Percentiles rank a stretch among this genome's conserved stretches.
Evolutionary conservation across 2,888 invertebrate genomes (phyloP).

Genomic region (Bhutanitis thaidina): DNA sequence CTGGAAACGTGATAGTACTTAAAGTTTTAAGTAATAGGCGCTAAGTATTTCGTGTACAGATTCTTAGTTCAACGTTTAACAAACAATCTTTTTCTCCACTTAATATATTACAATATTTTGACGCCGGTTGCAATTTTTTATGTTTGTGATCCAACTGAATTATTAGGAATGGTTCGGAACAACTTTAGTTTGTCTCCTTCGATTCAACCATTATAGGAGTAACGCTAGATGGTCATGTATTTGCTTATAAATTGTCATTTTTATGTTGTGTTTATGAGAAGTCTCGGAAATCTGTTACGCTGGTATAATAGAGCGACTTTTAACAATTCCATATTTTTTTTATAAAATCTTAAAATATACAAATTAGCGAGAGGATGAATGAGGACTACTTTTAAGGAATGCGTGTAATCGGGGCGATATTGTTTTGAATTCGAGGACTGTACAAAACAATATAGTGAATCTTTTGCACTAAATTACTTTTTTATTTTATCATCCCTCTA

Average conservation of each 20-base stretch:
- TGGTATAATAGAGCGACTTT: not conserved
- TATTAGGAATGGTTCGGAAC: constrained; percentile 5
- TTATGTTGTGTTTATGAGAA: not conserved
- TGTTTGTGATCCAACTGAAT: not conserved
- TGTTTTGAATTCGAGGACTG: constrained; percentile 64
- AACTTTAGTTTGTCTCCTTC: not conserved
- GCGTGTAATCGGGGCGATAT: constrained; percentile 61
- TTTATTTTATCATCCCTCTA: constrained; percentile 39
- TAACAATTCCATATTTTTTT: constrained; percentile 43
- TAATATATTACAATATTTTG: not conserved
- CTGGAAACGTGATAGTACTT: constrained; percentile 71
- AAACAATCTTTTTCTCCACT: too few species aligned
- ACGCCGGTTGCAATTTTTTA: not conserved
- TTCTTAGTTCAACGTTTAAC: too few species aligned
- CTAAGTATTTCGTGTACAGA: constrained; percentile 22
- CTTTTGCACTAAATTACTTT: constrained; percentile 57
- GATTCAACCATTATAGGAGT: not conserved
- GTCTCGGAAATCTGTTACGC: not conserved
- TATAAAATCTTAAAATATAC: constrained; percentile 37
- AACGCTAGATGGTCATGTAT: constrained; percentile 3
- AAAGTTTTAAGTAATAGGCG: constrained; percentile 46
- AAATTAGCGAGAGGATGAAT: constrained; percentile 40
- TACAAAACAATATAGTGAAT: constrained; percentile 74
- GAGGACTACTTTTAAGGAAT: constrained; percentile 50
- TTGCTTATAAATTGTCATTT: not conserved